Evolutionary conservation across 1,140 invertebrate species (phyloP).

Genomic region (Aphis gossypii): DNA sequence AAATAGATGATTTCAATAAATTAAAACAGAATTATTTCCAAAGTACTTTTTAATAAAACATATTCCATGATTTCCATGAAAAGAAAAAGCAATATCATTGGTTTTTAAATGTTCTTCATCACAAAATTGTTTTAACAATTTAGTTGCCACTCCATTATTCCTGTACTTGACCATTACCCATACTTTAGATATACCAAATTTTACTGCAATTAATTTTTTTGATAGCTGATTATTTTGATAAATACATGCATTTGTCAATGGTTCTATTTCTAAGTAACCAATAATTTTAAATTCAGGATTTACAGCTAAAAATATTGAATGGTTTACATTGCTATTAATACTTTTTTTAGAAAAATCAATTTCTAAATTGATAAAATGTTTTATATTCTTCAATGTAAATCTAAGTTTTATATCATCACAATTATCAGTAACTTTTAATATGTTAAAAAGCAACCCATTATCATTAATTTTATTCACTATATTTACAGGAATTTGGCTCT

Average conservation of each 20-base stretch:
- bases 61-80: not conserved
- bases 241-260: not conserved
- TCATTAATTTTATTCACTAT: not conserved
- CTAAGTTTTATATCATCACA: not conserved
- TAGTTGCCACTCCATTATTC: conserved; percentile 30
- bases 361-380: conserved; percentile 32
- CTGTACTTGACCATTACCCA: conserved; percentile 44
- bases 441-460: conserved; percentile 8
- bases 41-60: conserved; percentile 31
- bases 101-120: not conserved
- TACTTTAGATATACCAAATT: conserved; percentile 40
- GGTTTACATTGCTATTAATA: not conserved
- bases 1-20: conserved; percentile 15
- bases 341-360: not conserved
- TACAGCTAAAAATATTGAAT: conserved; percentile 26
- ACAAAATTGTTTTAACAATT: conserved; percentile 25
- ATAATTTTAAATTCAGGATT: not conserved
- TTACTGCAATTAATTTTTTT: not conserved
- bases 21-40: conserved; percentile 1
- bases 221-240: conserved; percentile 8
- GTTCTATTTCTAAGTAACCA: conserved; percentile 38
- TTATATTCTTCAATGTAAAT: not conserved
- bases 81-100: conserved; percentile 37
- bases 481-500: not conserved
- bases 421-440: not conserved